Evolutionary conservation across 2,888 invertebrate genomes (phyloP), one percentile per base, ranked within the genome.

Genomic region (Athalia circularis): DNA sequence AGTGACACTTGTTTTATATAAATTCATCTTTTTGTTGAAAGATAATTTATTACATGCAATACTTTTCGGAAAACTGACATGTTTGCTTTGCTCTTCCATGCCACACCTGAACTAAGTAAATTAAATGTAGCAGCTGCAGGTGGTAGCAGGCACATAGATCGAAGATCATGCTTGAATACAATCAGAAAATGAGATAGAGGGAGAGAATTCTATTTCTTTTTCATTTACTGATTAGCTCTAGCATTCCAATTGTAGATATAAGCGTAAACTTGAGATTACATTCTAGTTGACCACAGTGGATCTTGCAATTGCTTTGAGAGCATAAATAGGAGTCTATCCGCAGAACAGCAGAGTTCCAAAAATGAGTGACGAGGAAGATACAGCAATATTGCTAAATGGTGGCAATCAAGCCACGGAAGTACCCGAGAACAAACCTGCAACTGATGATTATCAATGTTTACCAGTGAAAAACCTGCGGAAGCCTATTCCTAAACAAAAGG

Each of bases 301-400:
- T 29, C 29, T 29, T 29, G 29, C 29, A 29, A 29, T 29, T 29
- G 29, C 29, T 29, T 29, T 29, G 29, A 29, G 29, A 29, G 29
- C 29, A 29, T 29, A 29, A 29, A 29, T 29, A 29, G 29, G 2
- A 29, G 29, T 29, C 29, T 29, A 29, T 29, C 29, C 29, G 29
- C 29, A 29, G 1, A 29, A 29, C 29, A 29, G 29, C 29, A 29
- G 2, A 29, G 29, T 29, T 29, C 29, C 29, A 59, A 84, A 80
- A 78, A 89, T 88, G 88, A 89, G 89, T 7, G 88, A 89, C 80
- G 88, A 89, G 79, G 89, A 89, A 78, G 89, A 89, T 79, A 89
- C 89, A 76, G 85, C 88, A 54, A 87, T 88, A 81, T 76, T 88
- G 74, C 70, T 88, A 29, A 87, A 87, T 52, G 85, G 79, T 81